These are phyloP conservation scores for Tetrapedia diversipes DNA, from an alignment of 2,888 invertebrate genomes.

Conservation along the genomic window DNA sequence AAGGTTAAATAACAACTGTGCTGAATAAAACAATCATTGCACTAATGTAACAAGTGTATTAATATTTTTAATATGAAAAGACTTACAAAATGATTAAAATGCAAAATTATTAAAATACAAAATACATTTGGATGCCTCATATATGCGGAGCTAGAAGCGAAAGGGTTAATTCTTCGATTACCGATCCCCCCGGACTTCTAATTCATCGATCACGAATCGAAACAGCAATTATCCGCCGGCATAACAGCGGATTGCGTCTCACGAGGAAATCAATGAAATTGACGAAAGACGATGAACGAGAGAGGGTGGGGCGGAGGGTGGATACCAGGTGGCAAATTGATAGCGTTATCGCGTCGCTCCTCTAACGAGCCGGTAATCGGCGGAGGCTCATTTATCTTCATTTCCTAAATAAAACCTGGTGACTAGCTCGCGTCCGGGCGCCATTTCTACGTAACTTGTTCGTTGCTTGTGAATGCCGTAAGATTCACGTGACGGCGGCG, in stretches of 20 bases:
- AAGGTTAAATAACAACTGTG: too few relatives aligned
- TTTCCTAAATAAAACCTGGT: slow-evolving; percentile 70
- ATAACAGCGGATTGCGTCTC: slow-evolving; percentile 42
- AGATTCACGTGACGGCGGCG: slow-evolving; percentile 16
- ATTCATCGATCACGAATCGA: slow-evolving; percentile 30
- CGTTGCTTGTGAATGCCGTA: too few relatives aligned
- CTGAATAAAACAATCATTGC: too few relatives aligned
- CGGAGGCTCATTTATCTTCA: slow-evolving; percentile 73
- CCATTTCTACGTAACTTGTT: slow-evolving; percentile 29
- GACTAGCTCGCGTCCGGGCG: slow-evolving; percentile 29
- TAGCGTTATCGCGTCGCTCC: slow-evolving; percentile 61
- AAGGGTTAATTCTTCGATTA: slow-evolving; percentile 1
- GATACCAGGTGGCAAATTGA: slow-evolving; percentile 46
- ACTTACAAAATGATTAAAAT: too few relatives aligned
- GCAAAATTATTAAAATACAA: too few relatives aligned
- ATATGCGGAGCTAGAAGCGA: too few relatives aligned
- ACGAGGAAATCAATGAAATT: slow-evolving; percentile 29
- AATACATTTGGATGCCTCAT: too few relatives aligned
- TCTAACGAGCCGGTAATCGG: slow-evolving; percentile 71
- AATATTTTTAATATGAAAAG: too few relatives aligned
- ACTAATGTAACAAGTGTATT: too few relatives aligned
- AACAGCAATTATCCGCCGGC: slow-evolving; percentile 38
- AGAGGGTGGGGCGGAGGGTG: slow-evolving; percentile 33
- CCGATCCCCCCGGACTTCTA: background rate
- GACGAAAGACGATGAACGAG: slow-evolving; percentile 44